phyloP scores from a whole-genome alignment of 1,140 invertebrate species.

The Hirudo medicinalis region DNA sequence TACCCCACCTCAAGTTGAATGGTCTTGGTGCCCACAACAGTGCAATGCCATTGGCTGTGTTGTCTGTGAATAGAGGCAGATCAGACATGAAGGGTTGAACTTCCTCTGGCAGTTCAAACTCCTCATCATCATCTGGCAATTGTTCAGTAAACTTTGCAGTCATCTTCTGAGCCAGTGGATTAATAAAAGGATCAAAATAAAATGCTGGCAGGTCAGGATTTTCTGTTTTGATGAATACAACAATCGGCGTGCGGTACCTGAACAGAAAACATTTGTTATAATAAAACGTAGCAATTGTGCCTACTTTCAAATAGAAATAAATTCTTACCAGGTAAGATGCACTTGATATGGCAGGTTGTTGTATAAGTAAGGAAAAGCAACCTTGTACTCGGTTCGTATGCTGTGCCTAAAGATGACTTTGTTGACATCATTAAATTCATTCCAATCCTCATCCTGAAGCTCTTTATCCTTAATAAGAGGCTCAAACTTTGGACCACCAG shows the following conservation, averaged over 20 bases:
- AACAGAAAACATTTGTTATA: neutral
- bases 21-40: constrained; percentile 95
- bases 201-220: constrained; percentile 99
- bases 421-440: constrained; percentile 99
- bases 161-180: constrained; percentile 92
- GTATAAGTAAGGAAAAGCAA: constrained; percentile 97
- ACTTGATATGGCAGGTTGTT: constrained; percentile 83
- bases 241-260: constrained; percentile 94
- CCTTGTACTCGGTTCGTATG: constrained; percentile 94
- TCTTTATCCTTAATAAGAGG: constrained; percentile 95
- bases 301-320: too few species aligned
- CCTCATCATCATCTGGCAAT: constrained; percentile 78
- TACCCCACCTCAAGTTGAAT: constrained; percentile 83
- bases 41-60: constrained; percentile 96
- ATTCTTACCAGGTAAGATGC: constrained; percentile 36
- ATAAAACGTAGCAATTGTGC: too few species aligned
- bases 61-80: constrained; percentile 89
- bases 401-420: constrained; percentile 98
- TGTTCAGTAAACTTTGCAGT: constrained; percentile 67
- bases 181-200: constrained; percentile 98
- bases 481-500: constrained; percentile 98
- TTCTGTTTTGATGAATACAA: constrained; percentile 98
- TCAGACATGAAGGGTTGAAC: constrained; percentile 85
- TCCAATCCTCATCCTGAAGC: constrained; percentile 98
- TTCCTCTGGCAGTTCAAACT: constrained; percentile 77